Conservation (phyloP, 2,113 vertebrate species). For the Gnathonemus longibarbis region DNA sequence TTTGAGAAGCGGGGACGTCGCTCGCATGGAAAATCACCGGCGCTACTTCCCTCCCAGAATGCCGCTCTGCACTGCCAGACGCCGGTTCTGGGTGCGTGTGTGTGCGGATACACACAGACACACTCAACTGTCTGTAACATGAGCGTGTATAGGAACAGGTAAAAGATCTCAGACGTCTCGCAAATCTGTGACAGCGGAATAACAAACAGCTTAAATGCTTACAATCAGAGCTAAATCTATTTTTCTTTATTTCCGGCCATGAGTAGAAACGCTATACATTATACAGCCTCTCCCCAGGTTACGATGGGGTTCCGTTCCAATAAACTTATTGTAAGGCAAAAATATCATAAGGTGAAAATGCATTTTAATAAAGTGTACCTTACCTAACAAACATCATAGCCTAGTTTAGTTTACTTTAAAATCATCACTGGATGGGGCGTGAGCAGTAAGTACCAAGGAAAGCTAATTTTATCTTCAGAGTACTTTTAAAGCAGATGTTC, state of each 20-base stretch:
- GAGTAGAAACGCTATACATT: background rate
- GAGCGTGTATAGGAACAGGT: background rate
- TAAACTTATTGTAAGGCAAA: background rate
- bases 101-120: background rate
- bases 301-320: background rate
- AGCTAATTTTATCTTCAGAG: background rate
- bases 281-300: background rate
- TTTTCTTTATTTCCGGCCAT: background rate
- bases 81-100: background rate
- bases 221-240: background rate
- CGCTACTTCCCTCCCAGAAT: background rate
- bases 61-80: background rate
- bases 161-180: background rate
- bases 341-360: too few relatives aligned
- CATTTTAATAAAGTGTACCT: too few relatives aligned
- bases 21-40: constrained; percentile 21
- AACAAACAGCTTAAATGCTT: background rate
- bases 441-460: background rate
- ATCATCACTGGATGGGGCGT: background rate
- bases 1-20: background rate
- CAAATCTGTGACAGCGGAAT: background rate
- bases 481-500: constrained; percentile 1
- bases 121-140: background rate
- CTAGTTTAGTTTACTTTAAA: too few relatives aligned
- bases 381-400: too few relatives aligned